Percentiles rank a stretch among this genome's conserved stretches.
Evolutionary conservation across 1,140 invertebrate genomes (phyloP).

Genomic region (Aphelinus certus): DNA sequence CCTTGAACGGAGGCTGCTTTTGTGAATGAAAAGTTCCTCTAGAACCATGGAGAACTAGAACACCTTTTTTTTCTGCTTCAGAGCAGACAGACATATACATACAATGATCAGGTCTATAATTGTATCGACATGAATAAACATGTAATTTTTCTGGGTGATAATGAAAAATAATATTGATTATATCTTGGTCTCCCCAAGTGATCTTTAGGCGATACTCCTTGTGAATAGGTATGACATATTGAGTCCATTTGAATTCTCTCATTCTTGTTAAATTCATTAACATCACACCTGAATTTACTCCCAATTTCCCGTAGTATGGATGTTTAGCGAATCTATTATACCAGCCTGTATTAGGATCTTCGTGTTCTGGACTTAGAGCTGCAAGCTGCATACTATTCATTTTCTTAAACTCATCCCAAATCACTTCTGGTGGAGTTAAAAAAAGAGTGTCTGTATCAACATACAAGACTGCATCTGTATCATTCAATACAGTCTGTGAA

Average conservation of each 20-base stretch:
- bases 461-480: constrained; percentile 90
- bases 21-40: constrained; percentile 84
- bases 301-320: constrained; percentile 91
- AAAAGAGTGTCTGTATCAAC: constrained; percentile 94
- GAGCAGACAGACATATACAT: constrained; percentile 91
- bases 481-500: constrained; percentile 76
- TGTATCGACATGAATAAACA: constrained; percentile 86
- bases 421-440: constrained; percentile 79
- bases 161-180: constrained; percentile 96
- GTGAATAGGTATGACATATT: constrained; percentile 85
- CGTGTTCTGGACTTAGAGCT: constrained; percentile 87
- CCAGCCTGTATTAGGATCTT: constrained; percentile 92
- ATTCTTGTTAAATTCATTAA: constrained; percentile 95
- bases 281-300: constrained; percentile 96
- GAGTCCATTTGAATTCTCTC: constrained; percentile 84
- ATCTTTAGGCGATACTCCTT: constrained; percentile 87
- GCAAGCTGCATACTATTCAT: constrained; percentile 91
- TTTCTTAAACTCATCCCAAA: constrained; percentile 84
- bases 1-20: constrained; percentile 88
- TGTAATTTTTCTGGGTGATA: constrained; percentile 87
- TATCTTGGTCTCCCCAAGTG: constrained; percentile 97
- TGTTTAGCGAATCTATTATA: constrained; percentile 95
- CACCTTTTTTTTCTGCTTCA: constrained; percentile 78
- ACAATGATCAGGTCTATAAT: constrained; percentile 94
- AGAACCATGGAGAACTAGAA: constrained; percentile 89